Evolutionary conservation across 1,140 invertebrate species (phyloP), one percentile per base, ranked within the genome.

Genomic region (Phymastichus coffea): DNA sequence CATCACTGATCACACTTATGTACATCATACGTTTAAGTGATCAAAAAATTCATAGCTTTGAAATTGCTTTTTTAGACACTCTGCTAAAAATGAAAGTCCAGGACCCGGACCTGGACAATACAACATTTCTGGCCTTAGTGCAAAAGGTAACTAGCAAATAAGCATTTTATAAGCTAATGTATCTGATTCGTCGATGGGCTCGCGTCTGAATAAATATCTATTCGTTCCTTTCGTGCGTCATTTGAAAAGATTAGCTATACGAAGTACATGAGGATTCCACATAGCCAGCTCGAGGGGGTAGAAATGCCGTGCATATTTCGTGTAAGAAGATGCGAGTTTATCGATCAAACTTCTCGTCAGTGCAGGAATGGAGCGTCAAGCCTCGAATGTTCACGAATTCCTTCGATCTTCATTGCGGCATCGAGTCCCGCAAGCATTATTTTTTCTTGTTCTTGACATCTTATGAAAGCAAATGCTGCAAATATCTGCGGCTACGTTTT

Each of bases 21-120:
- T n/a, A n/a, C n/a, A n/a, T n/a, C n/a, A n/a, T n/a, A n/a, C n/a
- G n/a, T n/a, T n/a, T n/a, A n/a, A n/a, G n/a, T n/a, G n/a, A n/a
- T n/a, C n/a, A n/a, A n/a, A 47, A 20, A 17, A 38, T 17, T 49
- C 22, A 26, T 51, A 33, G 12, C 6, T 23, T 35, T 47, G 10
- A 49, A 65, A 57, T 33, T 63, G 37, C 63, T 48, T 41, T 59
- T 66, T 53, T 70, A 85, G 84, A 55, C 80, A 83, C 53, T 70
- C 75, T 14, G 69, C 72, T 14, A 84, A 83, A 63, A 77, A 73
- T 25, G 80, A 82, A 30, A 83, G 80, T 41, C 83, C 71, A 17
- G 91, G 91, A n/a, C 92, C 92, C 1, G 92, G 92, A 19, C 92
- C 92, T 8, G 92, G 91, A 4, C 87, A 89, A 61, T 94, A 94